These are phyloP conservation scores for Andrena fulva DNA, from an alignment of 2,888 invertebrate species.

Conservation along the genomic window DNA sequence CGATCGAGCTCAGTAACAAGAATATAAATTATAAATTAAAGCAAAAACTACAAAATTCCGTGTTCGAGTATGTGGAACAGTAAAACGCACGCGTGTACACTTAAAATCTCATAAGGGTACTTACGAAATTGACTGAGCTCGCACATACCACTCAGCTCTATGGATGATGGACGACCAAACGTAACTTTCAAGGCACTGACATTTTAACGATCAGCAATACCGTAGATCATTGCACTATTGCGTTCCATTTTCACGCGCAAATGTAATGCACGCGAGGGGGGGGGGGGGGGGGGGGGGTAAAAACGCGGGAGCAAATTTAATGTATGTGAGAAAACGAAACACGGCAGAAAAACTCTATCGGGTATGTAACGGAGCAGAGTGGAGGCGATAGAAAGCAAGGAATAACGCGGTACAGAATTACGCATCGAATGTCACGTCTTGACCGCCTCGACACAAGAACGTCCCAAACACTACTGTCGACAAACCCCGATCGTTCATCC, in stretches of 20 bases:
- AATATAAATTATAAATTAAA: no score
- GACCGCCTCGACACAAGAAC: no score
- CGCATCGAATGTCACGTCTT: neutral
- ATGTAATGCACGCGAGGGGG: neutral
- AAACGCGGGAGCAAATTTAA: neutral
- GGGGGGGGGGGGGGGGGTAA: no score
- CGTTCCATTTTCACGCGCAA: neutral
- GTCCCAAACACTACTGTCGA: no score
- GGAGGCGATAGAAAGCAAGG: conserved; percentile 4
- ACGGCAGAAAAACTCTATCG: neutral
- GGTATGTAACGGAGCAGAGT: neutral
- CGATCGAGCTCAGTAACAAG: no score
- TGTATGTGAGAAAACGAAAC: neutral
- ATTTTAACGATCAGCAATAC: neutral
- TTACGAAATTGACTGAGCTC: conserved; percentile 42
- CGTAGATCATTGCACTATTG: neutral
- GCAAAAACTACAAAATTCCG: neutral
- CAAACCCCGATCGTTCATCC: no score
- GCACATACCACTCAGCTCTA: conserved; percentile 18
- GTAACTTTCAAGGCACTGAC: conserved; percentile 13
- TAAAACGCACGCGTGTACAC: neutral
- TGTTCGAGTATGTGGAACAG: neutral
- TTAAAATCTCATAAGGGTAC: conserved; percentile 35
- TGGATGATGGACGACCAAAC: conserved; percentile 25
- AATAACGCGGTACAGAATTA: neutral